Evolutionary conservation across 2,113 vertebrate genomes (phyloP).

Genomic region (Vulpes ferrilata): DNA sequence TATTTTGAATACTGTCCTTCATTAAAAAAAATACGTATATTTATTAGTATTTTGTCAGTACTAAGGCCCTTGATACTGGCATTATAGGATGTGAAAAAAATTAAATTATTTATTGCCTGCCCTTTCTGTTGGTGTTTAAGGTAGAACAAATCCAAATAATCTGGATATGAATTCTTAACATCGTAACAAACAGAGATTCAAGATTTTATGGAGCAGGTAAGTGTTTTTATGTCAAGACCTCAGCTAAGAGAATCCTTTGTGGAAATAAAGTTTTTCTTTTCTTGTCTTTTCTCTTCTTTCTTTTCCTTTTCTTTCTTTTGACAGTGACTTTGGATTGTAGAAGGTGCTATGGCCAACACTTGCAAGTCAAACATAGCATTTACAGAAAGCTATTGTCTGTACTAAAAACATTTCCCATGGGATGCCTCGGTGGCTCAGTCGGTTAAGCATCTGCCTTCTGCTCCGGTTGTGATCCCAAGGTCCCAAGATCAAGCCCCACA

Average conservation of each 20-base stretch:
- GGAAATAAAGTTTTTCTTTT: background rate
- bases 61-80: background rate
- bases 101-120: background rate
- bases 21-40: background rate
- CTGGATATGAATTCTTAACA: background rate
- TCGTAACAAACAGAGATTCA: background rate
- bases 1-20: constrained; percentile 41
- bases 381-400: background rate
- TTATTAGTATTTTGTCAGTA: background rate
- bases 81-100: background rate
- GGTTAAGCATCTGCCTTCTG: too few species aligned
- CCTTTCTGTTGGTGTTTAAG: background rate
- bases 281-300: background rate
- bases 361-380: background rate
- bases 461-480: too few species aligned
- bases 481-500: too few species aligned
- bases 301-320: background rate
- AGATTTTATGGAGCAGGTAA: background rate
- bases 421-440: too few species aligned
- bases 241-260: background rate
- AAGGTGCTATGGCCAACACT: background rate
- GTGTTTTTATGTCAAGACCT: background rate
- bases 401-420: background rate
- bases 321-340: background rate
- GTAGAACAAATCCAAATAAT: background rate